Conservation (phyloP, 2,797 vertebrate species). For the Enteromius anoplus region DNA sequence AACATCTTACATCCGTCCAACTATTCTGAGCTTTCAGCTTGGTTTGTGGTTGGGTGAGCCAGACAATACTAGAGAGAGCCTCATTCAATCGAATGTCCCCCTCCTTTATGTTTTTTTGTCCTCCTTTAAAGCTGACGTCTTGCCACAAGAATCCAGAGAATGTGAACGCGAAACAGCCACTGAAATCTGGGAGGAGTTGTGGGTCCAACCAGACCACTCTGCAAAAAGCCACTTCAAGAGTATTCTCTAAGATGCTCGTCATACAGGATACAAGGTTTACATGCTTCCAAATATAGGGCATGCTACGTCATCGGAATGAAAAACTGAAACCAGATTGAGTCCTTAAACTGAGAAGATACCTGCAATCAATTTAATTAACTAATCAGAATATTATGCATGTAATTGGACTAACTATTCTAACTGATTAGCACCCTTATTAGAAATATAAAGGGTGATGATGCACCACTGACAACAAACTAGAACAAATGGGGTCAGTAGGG, state of each 20-base stretch:
- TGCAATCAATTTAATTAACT: not conserved
- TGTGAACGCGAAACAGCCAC: conserved; percentile 44
- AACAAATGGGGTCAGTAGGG: conserved; percentile 6
- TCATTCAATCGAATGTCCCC: not conserved
- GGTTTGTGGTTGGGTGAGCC: not conserved
- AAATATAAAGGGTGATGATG: not conserved
- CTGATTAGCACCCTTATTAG: not conserved
- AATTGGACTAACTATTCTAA: not conserved
- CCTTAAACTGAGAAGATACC: not conserved
- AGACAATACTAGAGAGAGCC: conserved; percentile 45
- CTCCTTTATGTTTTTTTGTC: conserved; percentile 44
- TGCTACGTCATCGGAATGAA: not conserved
- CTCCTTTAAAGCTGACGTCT: conserved; percentile 58
- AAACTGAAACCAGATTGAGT: not conserved
- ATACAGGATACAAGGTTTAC: conserved; percentile 14
- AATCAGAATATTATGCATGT: conserved; percentile 3
- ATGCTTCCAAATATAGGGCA: conserved; percentile 29
- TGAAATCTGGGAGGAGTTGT: conserved; percentile 16
- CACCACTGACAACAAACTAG: not conserved
- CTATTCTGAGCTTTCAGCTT: conserved; percentile 15
- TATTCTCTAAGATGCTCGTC: not conserved
- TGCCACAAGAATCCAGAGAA: conserved; percentile 61
- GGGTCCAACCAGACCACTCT: conserved; percentile 19
- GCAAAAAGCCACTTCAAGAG: conserved; percentile 22
- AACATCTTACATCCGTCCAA: not conserved